phyloP scores from a whole-genome alignment of 2,113 vertebrate species.

The Phasianus colchicus region DNA sequence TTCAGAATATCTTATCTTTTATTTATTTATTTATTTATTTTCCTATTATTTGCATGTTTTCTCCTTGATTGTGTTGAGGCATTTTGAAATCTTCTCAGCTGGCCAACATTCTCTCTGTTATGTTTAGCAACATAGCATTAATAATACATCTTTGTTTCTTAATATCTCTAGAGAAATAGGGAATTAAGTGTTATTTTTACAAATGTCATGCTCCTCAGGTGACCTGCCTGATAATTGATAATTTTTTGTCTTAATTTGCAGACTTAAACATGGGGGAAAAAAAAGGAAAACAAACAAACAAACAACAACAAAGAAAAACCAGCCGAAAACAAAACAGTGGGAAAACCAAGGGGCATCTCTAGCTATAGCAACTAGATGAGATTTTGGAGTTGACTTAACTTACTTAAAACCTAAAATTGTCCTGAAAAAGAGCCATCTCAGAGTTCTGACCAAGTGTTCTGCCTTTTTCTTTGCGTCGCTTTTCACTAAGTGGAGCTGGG shows the following conservation, averaged over 20 bases:
- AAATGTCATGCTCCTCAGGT: background rate
- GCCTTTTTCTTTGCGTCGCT: background rate
- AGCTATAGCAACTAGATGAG: background rate
- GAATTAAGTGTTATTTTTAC: background rate
- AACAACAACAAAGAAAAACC: background rate
- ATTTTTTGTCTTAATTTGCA: background rate
- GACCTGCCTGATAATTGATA: background rate
- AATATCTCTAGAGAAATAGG: background rate
- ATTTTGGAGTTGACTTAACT: background rate
- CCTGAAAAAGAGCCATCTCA: background rate
- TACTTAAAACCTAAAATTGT: background rate
- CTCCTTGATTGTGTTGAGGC: background rate
- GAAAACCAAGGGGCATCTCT: background rate
- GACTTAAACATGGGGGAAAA: background rate
- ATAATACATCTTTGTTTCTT: background rate
- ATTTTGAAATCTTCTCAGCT: background rate
- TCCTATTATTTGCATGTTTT: background rate
- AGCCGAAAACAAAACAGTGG: background rate
- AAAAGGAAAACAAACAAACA: background rate
- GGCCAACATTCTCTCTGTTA: background rate
- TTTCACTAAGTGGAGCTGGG: background rate
- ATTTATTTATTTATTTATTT: background rate
- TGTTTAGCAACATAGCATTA: background rate
- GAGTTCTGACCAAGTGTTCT: background rate
- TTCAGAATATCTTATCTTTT: background rate